Base-by-base conservation (phyloP, 2,113 vertebrate genomes). In the Sorex fumeus region DNA sequence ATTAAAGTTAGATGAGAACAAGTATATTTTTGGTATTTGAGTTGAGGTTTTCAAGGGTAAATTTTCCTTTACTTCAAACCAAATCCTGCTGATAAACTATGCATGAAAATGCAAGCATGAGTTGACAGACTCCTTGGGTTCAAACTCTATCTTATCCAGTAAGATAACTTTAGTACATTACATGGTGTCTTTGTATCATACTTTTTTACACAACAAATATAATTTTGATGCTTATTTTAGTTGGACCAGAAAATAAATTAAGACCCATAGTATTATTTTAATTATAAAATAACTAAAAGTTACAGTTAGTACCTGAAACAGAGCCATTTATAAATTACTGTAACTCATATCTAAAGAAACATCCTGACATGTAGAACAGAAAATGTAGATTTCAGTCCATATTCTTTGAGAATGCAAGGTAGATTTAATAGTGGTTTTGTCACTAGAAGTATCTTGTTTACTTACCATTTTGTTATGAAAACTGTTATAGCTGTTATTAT, bases 1-100 rank as follows among this genome's bases (percentile, higher is more conserved):
- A 88, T 87, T 71, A 76, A 92, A 92, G 66, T 66, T 43, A 70
- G 30, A 84, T 50, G 19, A 93, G 67, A 95, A 50, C 23, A 80
- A 36, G 62, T 67, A 3, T 25, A 76, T 76, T 91, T 89, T 90
- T 66, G 87, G 34, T 34, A 8, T 69, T 30, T 75, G 71, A 81
- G 36, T 30, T 84, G 69, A 23, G 32, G 40, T 60, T 93, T 87
- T 47, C 19, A 32, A 87, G 16, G 47, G 32, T 77, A 43, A 82
- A 57, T 80, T 83, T 64, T 86, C 43, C 28, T 79, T 4, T 57
- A 80, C 18, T 81, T 60, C 27, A 91, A 74, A 91, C 23, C 66
- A 88, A 71, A 72, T 69, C 70, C 60, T 74, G 18, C 36, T 79
- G 60, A 71, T 83, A 70, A 13, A 4, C 28, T n/a, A 3, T 23